Evolutionary conservation across 2,113 vertebrate genomes (phyloP).

Genomic region (Dasyprocta punctata): DNA sequence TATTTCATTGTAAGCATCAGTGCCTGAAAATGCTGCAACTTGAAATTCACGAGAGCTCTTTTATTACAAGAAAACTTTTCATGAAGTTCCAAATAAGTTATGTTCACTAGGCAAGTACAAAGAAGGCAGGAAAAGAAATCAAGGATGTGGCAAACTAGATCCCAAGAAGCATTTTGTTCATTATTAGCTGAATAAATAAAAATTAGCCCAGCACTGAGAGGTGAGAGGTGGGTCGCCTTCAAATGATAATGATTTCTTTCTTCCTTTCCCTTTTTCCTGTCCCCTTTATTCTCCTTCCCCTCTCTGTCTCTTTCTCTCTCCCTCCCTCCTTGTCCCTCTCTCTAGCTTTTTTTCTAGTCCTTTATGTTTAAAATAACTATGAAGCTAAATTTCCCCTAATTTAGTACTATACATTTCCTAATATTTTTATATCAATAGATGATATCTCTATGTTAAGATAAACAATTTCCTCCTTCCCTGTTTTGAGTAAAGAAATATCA

Average conservation of each 20-base stretch:
- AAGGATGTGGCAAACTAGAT: neutral
- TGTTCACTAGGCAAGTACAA: constrained; percentile 46
- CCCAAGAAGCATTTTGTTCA: neutral
- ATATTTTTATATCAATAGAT: neutral
- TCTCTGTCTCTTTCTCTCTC: neutral
- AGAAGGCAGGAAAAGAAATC: constrained; percentile 56
- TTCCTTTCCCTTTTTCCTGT: neutral
- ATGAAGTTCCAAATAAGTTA: constrained; percentile 51
- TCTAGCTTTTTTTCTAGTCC: neutral
- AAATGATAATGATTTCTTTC: neutral
- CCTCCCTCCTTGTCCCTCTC: neutral
- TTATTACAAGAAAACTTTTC: constrained; percentile 68
- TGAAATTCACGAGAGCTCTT: constrained; percentile 52
- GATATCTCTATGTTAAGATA: neutral
- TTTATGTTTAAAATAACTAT: neutral
- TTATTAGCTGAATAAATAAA: neutral
- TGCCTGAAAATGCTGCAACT: constrained; percentile 56
- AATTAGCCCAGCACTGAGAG: neutral
- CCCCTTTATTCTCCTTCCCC: too few species aligned
- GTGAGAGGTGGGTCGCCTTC: neutral
- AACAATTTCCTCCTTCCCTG: neutral
- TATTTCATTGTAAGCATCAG: constrained; percentile 57
- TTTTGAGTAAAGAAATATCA: constrained; percentile 17
- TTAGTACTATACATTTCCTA: neutral
- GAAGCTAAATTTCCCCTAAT: neutral